phyloP scores from a whole-genome alignment of 2,797 vertebrate genomes.

The Acanthurus tractus region DNA sequence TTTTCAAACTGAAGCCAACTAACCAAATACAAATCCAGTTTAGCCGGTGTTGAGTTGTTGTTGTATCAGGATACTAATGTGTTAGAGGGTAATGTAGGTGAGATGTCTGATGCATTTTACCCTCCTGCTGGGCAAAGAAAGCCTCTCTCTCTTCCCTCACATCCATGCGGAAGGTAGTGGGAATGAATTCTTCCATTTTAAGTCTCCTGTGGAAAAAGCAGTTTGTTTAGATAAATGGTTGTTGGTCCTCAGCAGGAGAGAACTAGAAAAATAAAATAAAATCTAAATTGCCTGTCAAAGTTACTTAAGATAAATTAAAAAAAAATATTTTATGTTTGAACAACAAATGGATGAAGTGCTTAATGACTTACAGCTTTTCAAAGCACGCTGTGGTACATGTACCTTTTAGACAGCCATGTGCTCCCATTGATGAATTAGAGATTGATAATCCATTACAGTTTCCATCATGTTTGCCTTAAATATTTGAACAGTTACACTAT shows the following conservation, averaged over 20 bases:
- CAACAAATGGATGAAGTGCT: neutral
- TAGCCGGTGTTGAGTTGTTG: conserved; percentile 11
- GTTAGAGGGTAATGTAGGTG: conserved; percentile 3
- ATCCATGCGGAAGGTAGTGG: conserved; percentile 90
- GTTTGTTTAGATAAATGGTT: too few relatives aligned
- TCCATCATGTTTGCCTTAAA: neutral
- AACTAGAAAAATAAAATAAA: neutral
- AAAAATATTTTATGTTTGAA: neutral
- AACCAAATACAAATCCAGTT: too few relatives aligned
- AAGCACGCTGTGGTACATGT: neutral
- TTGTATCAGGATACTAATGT: conserved; percentile 2
- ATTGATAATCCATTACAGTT: neutral
- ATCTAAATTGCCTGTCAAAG: neutral
- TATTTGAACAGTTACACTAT: neutral
- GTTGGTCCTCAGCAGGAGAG: too few relatives aligned
- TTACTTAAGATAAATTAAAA: neutral
- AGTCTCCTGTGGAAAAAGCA: conserved; percentile 76
- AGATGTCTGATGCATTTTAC: conserved; percentile 74
- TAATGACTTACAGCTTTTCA: neutral
- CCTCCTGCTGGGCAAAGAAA: conserved; percentile 88
- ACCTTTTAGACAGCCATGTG: neutral
- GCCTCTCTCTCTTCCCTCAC: conserved; percentile 86
- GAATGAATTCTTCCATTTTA: conserved; percentile 92
- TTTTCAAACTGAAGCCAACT: too few relatives aligned
- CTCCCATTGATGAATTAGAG: neutral